Base-by-base conservation (phyloP, 2,888 invertebrate species). In the Tenodera sinensis region DNA sequence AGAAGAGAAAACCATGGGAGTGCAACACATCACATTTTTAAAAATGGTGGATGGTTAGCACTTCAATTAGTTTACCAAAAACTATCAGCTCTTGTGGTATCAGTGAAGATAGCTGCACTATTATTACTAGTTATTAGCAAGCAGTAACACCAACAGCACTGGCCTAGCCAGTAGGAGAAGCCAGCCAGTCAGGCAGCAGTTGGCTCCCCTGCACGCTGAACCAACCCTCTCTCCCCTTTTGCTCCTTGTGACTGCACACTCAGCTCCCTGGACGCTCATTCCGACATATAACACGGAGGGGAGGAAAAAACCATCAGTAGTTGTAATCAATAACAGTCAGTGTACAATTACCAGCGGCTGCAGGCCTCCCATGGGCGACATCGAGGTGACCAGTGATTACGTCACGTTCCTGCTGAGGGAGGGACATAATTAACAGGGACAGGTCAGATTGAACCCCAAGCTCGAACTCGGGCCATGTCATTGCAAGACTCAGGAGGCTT, bases 391-490 rank as follows among this genome's bases (percentile, higher is more conserved):
- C 90, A 47, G 90, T 91, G 89, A 90, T 91, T 92, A 91, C 91
- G 92, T 93, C 93, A 93, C 93, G 93, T 93, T 90, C 88, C 89
- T 91, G 92, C 34, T 42, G 34, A 47, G 47, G 9, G 27, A 27
- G 27, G 14, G 27, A 85, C 42, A 47, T 85, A 85, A 85, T 47
- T 85, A 85, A 85, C 85, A 85, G n/a, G 85, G 47, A 85, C 85
- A 85, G 28, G 27, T 28, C 85, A 47, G 34, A 85, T 42, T 42
- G 84, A 84, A 84, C 34, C n/a, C 54, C 47, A 85, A 30, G n/a
- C n/a, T n/a, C n/a, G 15, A n/a, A n/a, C 42, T 34, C 42, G 34
- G 20, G 30, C 42, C 27, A 34, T 71, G 54, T 71, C 54, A 34
- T 27, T 27, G 85, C 27, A n/a, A n/a, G 85, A 15, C n/a, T 34